A percentile compares a stretch with the other conserved stretches of the same genome.
Conservation (phyloP, 2,113 vertebrate species). For the Cacatua alba region DNA sequence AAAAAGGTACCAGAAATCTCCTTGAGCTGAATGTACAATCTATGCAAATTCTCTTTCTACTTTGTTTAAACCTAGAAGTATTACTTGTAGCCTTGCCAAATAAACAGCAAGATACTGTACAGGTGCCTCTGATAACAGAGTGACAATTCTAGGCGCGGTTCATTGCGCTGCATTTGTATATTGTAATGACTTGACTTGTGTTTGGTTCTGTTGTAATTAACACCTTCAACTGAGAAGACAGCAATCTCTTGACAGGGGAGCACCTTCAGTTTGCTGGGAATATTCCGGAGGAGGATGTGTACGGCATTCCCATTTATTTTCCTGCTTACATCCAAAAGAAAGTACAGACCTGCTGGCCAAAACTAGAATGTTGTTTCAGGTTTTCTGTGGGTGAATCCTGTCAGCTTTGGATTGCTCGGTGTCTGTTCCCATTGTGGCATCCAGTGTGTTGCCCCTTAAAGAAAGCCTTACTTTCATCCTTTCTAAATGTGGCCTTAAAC, state of each 20-base stretch:
- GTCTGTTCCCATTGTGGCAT: conserved; percentile 52
- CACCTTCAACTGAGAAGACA: conserved; percentile 4
- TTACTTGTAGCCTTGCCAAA: conserved; percentile 74
- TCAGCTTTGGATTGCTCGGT: not conserved
- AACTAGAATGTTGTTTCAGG: not conserved
- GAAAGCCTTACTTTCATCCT: conserved; percentile 80
- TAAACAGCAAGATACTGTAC: conserved; percentile 76
- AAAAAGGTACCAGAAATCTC: conserved; percentile 58
- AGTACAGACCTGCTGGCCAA: conserved; percentile 11
- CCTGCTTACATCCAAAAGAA: not conserved
- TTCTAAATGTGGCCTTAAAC: conserved; percentile 81
- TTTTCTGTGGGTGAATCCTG: not conserved
- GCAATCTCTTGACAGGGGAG: not conserved
- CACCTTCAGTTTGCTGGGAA: conserved; percentile 59
- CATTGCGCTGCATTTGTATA: conserved; percentile 65
- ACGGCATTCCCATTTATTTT: not conserved
- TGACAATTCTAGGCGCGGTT: conserved; percentile 68
- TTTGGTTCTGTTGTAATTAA: conserved; percentile 69
- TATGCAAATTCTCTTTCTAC: conserved; percentile 80
- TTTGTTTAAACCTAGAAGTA: conserved; percentile 65
- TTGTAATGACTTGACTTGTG: conserved; percentile 61
- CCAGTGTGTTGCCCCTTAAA: conserved; percentile 22
- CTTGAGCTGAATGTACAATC: conserved; percentile 81
- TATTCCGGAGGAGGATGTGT: not conserved
- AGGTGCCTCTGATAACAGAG: conserved; percentile 76